These are phyloP conservation scores for Brachypalpus laphriformis DNA, from an alignment of 2,888 invertebrate species.

Conservation along the genomic window DNA sequence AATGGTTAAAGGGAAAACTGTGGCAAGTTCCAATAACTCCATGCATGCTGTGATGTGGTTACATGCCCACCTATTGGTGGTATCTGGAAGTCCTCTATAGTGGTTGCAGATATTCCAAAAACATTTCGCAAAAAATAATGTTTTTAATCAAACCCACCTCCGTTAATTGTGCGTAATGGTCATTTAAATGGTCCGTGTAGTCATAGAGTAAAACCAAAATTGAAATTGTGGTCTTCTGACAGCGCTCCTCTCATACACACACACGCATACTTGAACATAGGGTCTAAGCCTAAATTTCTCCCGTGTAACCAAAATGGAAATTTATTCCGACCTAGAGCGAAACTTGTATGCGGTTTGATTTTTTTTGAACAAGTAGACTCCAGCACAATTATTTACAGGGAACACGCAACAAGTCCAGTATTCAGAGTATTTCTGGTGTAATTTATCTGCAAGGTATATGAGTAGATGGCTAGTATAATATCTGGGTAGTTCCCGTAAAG, in stretches of 20 bases:
- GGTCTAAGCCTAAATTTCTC: not conserved
- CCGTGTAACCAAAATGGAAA: conserved; percentile 7
- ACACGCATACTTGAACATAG: not conserved
- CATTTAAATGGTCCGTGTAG: conserved; percentile 18
- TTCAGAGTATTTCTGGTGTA: not conserved
- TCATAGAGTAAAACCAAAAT: conserved; percentile 46
- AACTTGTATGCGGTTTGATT: conserved; percentile 32
- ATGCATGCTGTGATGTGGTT: not conserved
- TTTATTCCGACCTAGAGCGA: conserved; percentile 14
- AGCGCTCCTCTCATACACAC: not conserved
- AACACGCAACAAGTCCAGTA: not conserved
- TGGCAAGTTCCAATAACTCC: conserved; percentile 14
- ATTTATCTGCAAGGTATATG: conserved; percentile 6
- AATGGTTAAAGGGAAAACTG: not conserved
- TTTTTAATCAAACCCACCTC: conserved; percentile 36
- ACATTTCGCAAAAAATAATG: not conserved
- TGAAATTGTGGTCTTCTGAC: conserved; percentile 42
- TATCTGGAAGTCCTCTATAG: not conserved
- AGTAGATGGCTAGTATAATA: not conserved
- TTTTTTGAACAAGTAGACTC: not conserved
- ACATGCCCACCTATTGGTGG: not conserved
- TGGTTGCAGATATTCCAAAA: not conserved
- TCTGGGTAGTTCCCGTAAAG: not conserved
- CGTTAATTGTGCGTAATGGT: conserved; percentile 52
- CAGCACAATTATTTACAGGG: not conserved